Conservation (phyloP, 2,113 vertebrate genomes). For the Condylura cristata region DNA sequence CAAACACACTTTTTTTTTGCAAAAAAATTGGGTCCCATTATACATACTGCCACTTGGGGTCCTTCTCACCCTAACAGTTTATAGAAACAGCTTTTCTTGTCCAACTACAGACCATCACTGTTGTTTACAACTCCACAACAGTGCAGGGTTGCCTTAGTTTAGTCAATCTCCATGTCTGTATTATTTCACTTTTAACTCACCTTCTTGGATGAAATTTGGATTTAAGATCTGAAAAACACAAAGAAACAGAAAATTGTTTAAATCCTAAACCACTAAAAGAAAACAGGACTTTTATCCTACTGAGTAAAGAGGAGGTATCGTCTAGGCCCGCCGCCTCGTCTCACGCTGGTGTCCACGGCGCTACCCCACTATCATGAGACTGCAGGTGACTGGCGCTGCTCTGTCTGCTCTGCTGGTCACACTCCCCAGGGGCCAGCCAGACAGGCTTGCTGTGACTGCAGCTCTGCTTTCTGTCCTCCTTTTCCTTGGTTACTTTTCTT, state of each 20-base stretch:
- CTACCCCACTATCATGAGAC: too few relatives aligned
- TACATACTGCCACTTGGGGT: background rate
- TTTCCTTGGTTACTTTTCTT: background rate
- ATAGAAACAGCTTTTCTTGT: background rate
- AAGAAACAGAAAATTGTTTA: conserved; percentile 81
- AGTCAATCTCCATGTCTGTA: background rate
- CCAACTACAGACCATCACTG: background rate
- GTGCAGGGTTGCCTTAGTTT: background rate
- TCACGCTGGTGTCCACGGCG: background rate
- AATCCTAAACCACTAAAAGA: conserved; percentile 54
- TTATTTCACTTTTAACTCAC: conserved; percentile 86
- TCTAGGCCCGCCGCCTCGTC: background rate
- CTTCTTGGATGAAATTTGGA: conserved; percentile 99
- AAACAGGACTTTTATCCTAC: background rate
- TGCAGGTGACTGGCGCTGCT: background rate
- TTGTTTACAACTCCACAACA: background rate
- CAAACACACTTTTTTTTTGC: background rate
- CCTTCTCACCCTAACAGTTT: background rate
- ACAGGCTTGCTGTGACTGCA: too few relatives aligned
- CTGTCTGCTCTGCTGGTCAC: too few relatives aligned
- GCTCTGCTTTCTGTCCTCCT: background rate
- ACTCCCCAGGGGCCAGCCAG: background rate
- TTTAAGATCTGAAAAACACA: conserved; percentile 96
- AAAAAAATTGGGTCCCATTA: background rate
- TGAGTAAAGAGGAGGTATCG: background rate